These are phyloP conservation scores for Exaiptasia diaphana DNA, from an alignment of 64 coral and sea anemone genomes.

Conservation along the genomic window DNA sequence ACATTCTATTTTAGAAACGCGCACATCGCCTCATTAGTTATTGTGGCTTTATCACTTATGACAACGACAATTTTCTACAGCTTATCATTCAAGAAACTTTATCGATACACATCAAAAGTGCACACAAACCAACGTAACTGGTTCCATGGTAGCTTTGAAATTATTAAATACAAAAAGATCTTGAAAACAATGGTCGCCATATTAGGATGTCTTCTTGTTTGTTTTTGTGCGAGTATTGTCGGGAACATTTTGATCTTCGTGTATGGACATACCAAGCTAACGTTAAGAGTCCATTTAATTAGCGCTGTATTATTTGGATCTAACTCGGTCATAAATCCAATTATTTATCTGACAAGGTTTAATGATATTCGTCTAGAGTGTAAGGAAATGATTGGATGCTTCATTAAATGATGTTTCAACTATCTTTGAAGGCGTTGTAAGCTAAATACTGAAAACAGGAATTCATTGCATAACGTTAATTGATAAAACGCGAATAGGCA, in stretches of 20 bases:
- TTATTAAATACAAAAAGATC: constrained; percentile 1
- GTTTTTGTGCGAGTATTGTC: neutral
- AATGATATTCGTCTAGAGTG: neutral
- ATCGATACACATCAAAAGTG: neutral
- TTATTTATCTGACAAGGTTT: neutral
- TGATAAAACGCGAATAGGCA: too few relatives aligned
- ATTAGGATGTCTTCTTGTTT: neutral
- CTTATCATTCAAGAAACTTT: neutral
- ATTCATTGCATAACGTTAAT: too few relatives aligned
- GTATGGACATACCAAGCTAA: too few relatives aligned
- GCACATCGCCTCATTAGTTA: too few relatives aligned
- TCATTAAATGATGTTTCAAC: too few relatives aligned
- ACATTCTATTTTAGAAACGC: too few relatives aligned
- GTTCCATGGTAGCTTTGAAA: neutral
- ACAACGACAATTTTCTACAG: neutral
- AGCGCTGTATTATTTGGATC: neutral
- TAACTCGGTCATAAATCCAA: neutral
- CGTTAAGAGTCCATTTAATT: neutral
- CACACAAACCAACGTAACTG: neutral
- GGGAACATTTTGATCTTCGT: neutral
- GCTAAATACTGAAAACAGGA: too few relatives aligned
- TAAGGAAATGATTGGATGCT: too few relatives aligned
- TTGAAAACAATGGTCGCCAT: neutral
- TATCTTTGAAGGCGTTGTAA: too few relatives aligned
- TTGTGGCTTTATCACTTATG: neutral